These are phyloP conservation scores for Holocentrus rufus DNA, from an alignment of 2,797 vertebrate genomes.

Conservation along the genomic window DNA sequence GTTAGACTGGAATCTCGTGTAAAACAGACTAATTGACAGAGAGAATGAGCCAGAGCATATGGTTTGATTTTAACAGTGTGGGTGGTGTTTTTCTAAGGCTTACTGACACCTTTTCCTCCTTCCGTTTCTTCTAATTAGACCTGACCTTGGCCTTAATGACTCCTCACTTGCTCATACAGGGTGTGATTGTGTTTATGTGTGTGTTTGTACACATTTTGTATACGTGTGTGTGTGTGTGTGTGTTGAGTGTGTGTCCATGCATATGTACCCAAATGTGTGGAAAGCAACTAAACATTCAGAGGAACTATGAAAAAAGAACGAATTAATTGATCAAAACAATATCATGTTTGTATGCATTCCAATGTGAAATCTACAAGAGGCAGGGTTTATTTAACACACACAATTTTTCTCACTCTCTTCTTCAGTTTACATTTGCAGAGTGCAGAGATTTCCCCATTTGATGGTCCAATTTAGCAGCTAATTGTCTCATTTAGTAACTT, in stretches of 20 bases:
- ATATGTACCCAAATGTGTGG: neutral
- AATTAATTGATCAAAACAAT: slow-evolving; percentile 9
- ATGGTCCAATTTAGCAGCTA: slow-evolving; percentile 24
- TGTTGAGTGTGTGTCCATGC: neutral
- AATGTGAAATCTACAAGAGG: slow-evolving; percentile 61
- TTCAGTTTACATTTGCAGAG: slow-evolving; percentile 57
- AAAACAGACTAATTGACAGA: slow-evolving; percentile 77
- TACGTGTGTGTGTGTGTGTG: slow-evolving; percentile 11
- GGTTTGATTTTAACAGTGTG: slow-evolving; percentile 83
- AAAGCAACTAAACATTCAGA: slow-evolving; percentile 23
- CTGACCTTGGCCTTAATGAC: slow-evolving; percentile 81
- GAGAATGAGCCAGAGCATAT: slow-evolving; percentile 78
- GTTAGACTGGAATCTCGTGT: slow-evolving; percentile 76
- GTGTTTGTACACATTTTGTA: slow-evolving; percentile 33
- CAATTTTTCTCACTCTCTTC: slow-evolving; percentile 45
- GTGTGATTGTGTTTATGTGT: slow-evolving; percentile 38
- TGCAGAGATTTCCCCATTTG: slow-evolving; percentile 38
- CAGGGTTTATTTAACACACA: slow-evolving; percentile 71
- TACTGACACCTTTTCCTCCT: slow-evolving; percentile 78
- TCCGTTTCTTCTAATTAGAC: slow-evolving; percentile 81
- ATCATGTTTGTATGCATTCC: slow-evolving; percentile 68
- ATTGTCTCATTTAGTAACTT: slow-evolving; percentile 21
- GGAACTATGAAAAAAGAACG: slow-evolving; percentile 19
- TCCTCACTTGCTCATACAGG: slow-evolving; percentile 51
- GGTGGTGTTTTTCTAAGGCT: slow-evolving; percentile 79